Percentiles rank a stretch among this genome's conserved stretches.
Evolutionary conservation across 92 coral and sea anemone genomes (phyloP).

Genomic region (Parazoanthus atlanticus): DNA sequence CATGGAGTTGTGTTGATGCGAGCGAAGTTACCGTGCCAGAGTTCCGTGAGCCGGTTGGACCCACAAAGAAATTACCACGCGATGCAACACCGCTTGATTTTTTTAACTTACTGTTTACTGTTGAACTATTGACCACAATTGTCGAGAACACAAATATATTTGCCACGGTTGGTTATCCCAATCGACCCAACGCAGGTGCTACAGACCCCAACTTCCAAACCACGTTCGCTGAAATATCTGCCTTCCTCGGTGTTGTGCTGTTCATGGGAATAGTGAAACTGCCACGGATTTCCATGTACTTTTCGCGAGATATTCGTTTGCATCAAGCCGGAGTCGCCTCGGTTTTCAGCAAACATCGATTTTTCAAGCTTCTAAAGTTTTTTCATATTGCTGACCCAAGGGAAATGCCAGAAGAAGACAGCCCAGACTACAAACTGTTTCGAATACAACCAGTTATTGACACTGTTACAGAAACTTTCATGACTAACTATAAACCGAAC

Average conservation of each 20-base stretch:
- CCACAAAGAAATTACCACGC: constrained; percentile 17
- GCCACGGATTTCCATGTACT: constrained; percentile 13
- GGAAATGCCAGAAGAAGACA: constrained; percentile 11
- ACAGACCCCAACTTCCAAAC: constrained; percentile 28
- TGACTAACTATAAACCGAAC: not conserved
- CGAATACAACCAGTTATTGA: not conserved
- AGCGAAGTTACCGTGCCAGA: constrained; percentile 15
- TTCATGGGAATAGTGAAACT: constrained; percentile 20
- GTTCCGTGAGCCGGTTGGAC: constrained; percentile 15
- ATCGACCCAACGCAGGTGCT: constrained; percentile 17
- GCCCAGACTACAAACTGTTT: not conserved
- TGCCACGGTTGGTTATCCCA: constrained; percentile 4
- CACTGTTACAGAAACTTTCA: not conserved
- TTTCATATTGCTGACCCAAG: constrained; percentile 30
- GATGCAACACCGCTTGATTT: constrained; percentile 28
- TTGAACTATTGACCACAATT: constrained; percentile 17
- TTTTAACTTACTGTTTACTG: constrained; percentile 20
- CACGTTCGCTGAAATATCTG: constrained; percentile 20
- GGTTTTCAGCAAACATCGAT: constrained; percentile 12
- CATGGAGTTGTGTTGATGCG: constrained; percentile 17
- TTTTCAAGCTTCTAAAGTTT: not conserved
- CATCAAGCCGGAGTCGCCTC: constrained; percentile 22
- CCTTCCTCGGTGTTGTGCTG: constrained; percentile 18
- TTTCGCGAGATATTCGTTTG: constrained; percentile 7
- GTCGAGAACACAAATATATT: constrained; percentile 30